These are phyloP conservation scores for Eulemur albifrons DNA, from an alignment of 2,797 vertebrate species.

Conservation along the genomic window DNA sequence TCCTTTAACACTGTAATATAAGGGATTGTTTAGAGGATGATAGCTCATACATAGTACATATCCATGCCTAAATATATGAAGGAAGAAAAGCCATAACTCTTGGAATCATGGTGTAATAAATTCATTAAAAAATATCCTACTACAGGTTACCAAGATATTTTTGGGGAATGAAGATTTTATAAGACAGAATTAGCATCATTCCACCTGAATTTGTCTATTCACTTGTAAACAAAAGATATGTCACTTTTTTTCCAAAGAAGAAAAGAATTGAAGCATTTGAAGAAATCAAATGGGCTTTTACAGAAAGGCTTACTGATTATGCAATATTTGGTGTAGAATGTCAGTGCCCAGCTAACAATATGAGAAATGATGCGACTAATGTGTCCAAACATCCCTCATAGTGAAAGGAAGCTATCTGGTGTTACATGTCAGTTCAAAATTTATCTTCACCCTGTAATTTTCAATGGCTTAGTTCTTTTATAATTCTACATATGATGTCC, in stretches of 20 bases:
- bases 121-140: not conserved
- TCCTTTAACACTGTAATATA: not conserved
- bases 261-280: not conserved
- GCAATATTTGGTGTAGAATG: not conserved
- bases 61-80: not conserved
- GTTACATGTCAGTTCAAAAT: not conserved
- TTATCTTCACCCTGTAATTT: not conserved
- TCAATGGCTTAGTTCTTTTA: not conserved
- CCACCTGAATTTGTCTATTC: not conserved
- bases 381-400: not conserved
- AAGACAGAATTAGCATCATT: not conserved
- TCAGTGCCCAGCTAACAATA: not conserved
- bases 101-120: not conserved
- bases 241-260: not conserved
- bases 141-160: not conserved
- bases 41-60: not conserved
- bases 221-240: not conserved
- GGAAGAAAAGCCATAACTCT: not conserved
- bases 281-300: not conserved
- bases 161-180: not conserved
- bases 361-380: not conserved
- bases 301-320: not conserved
- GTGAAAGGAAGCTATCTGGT: not conserved
- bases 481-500: not conserved
- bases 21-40: not conserved